Conservation (phyloP, 2,888 invertebrate genomes). For the Dorcus hopei region DNA sequence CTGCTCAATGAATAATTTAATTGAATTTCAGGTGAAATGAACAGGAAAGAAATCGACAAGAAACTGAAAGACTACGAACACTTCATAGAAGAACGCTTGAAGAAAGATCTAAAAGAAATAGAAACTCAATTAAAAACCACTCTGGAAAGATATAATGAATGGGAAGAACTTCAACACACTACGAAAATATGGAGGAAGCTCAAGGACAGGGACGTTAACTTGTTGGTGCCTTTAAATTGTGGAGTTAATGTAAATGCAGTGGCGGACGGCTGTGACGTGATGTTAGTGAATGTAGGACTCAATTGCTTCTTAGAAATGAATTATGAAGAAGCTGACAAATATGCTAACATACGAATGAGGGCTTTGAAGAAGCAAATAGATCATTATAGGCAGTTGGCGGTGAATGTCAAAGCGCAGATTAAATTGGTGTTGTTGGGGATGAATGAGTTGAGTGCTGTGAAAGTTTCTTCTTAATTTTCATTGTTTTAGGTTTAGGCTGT, state of each 20-base stretch:
- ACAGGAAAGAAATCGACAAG: constrained; percentile 22
- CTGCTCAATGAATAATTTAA: too few species aligned
- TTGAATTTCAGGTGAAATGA: not conserved
- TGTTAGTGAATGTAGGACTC: constrained; percentile 42
- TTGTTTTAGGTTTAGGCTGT: too few species aligned
- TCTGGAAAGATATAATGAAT: constrained; percentile 36
- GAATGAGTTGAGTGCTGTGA: constrained; percentile 34
- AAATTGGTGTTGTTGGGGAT: constrained; percentile 46
- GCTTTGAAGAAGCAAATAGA: constrained; percentile 42
- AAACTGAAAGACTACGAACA: constrained; percentile 42
- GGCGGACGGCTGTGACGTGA: constrained; percentile 36
- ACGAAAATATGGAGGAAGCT: constrained; percentile 34
- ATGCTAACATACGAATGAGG: constrained; percentile 42
- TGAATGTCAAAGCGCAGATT: constrained; percentile 46
- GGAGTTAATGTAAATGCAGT: constrained; percentile 37
- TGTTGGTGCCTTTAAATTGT: constrained; percentile 33
- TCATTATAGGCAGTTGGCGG: constrained; percentile 43
- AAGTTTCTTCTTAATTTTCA: too few species aligned
- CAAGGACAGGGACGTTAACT: constrained; percentile 35
- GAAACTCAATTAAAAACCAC: constrained; percentile 35
- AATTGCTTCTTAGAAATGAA: constrained; percentile 45
- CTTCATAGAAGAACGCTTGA: constrained; percentile 43
- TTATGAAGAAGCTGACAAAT: constrained; percentile 44
- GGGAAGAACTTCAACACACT: constrained; percentile 42
- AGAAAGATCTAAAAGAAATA: constrained; percentile 42